These are phyloP conservation scores for Uria lomvia DNA, from an alignment of 2,113 vertebrate species.

Conservation along the genomic window DNA sequence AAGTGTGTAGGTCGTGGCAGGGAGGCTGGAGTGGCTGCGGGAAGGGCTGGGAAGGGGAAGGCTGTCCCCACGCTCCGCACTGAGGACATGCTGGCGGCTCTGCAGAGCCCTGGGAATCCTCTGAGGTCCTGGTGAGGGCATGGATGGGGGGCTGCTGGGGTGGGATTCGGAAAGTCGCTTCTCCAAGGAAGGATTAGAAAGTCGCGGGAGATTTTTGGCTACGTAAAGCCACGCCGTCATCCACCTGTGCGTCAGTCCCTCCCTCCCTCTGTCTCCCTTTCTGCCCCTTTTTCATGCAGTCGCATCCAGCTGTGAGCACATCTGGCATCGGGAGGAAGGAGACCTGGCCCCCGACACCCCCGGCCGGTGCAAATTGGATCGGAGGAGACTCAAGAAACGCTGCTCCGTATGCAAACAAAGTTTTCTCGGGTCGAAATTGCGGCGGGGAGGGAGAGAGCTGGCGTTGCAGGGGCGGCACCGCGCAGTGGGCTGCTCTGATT, in stretches of 20 bases:
- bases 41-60: background rate
- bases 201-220: background rate
- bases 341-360: background rate
- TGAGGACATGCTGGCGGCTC: fast-evolving
- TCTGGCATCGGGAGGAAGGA: background rate
- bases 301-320: fast-evolving
- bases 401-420: background rate
- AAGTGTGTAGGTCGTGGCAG: fast-evolving
- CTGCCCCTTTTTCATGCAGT: background rate
- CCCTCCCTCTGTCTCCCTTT: background rate
- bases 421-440: background rate
- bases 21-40: background rate
- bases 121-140: background rate
- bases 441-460: background rate
- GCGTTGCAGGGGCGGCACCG: background rate
- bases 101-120: background rate
- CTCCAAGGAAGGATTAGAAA: background rate
- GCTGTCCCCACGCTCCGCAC: background rate
- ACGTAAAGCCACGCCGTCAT: fast-evolving
- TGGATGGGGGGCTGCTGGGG: background rate
- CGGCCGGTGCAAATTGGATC: background rate
- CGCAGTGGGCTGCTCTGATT: background rate
- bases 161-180: background rate
- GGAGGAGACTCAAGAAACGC: fast-evolving
- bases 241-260: fast-evolving